phyloP scores from a whole-genome alignment of 92 coral and sea anemone genomes.

The Nematostella vectensis region DNA sequence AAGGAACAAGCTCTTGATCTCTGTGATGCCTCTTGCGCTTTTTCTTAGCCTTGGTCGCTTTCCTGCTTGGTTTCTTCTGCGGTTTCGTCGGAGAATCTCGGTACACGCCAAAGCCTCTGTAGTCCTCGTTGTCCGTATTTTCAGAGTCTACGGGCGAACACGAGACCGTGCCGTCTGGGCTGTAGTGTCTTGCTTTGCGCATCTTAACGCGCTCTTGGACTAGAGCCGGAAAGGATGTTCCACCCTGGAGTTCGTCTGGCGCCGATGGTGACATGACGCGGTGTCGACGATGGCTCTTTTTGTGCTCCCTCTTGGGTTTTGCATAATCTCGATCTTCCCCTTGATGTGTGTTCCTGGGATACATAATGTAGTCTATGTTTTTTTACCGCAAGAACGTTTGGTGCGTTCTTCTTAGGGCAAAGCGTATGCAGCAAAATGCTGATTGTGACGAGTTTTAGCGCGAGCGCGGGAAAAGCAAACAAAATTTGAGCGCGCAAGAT shows the following conservation, averaged over 20 bases:
- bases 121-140: conserved; percentile 23
- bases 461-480: background rate
- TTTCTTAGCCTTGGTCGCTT: conserved; percentile 7
- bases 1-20: conserved; percentile 11
- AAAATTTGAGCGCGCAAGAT: too few species aligned
- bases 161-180: conserved; percentile 26
- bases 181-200: conserved; percentile 17
- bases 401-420: background rate
- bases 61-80: background rate
- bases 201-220: conserved; percentile 29
- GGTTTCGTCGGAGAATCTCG: conserved; percentile 3
- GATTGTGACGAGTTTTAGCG: background rate
- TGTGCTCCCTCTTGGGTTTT: conserved; percentile 24
- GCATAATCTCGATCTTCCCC: conserved; percentile 3
- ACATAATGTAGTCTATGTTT: background rate
- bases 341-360: too few species aligned
- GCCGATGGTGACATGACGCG: conserved; percentile 14
- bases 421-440: background rate
- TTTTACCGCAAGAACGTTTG: background rate
- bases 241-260: conserved; percentile 17
- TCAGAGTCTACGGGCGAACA: conserved; percentile 33
- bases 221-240: conserved; percentile 41
- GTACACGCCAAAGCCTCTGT: conserved; percentile 9
- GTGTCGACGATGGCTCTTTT: conserved; percentile 20
- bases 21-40: conserved; percentile 13